Percentiles rank a stretch among this genome's conserved stretches.
Evolutionary conservation across 2,888 invertebrate species (phyloP).

Genomic region (Pemphredon lugubris): DNA sequence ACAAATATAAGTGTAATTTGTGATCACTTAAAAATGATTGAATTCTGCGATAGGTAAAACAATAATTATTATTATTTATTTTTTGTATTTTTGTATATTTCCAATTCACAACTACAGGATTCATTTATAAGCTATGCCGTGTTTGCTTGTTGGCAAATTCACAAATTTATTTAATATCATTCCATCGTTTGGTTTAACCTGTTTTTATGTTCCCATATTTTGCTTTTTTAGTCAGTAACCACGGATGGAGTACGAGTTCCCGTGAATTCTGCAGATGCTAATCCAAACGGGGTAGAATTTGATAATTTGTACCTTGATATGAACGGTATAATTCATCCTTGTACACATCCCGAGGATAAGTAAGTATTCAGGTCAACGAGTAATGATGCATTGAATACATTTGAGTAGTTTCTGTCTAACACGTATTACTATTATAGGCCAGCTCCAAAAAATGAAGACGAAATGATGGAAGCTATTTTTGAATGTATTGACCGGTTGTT

Average conservation of each 20-base stretch:
- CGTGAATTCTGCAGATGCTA: constrained; percentile 91
- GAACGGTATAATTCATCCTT: constrained; percentile 99
- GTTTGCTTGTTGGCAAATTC: too few species aligned
- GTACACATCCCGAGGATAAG: constrained; percentile 99
- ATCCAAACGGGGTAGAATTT: constrained; percentile 98
- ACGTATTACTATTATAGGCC: constrained; percentile 82
- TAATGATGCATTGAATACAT: neutral
- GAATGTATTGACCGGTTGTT: constrained; percentile 98
- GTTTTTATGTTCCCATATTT: neutral
- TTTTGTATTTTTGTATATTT: too few species aligned
- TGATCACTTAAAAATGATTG: too few species aligned
- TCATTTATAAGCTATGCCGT: too few species aligned
- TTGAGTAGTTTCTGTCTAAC: neutral
- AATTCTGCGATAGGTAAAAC: too few species aligned
- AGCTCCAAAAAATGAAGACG: constrained; percentile 98
- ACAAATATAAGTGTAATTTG: too few species aligned
- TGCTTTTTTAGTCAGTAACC: constrained; percentile 82
- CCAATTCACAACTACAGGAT: too few species aligned
- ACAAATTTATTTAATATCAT: too few species aligned
- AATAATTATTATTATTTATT: too few species aligned
- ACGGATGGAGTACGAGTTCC: constrained; percentile 90
- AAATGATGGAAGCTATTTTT: constrained; percentile 99
- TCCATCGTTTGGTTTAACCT: too few species aligned
- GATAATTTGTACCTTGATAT: constrained; percentile 99
- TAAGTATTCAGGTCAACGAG: constrained; percentile 65